Evolutionary conservation across 2,797 vertebrate species (phyloP), one percentile per base, ranked within the genome.

Genomic region (Diplodus puntazzo): DNA sequence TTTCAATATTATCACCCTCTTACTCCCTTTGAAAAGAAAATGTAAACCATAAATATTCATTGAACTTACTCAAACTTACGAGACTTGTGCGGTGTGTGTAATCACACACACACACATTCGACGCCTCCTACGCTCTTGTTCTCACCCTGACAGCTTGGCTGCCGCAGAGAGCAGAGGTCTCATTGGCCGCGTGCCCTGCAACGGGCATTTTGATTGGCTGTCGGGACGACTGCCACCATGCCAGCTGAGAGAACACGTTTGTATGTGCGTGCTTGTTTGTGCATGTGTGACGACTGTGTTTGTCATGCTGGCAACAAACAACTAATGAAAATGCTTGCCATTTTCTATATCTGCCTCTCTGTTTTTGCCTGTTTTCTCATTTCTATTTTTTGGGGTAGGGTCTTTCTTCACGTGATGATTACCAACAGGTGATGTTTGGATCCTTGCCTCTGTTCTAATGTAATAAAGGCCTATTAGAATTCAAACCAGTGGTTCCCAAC

Each of bases 131-230:
- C 85, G 72, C 79, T 69, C 87, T 75, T 74, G 69, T 82, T 87
- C 86, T 86, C 85, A 81, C 75, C 83, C 91, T 84, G 87, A 90
- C 88, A 89, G 87, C 85, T 88, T 74, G 87, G 85, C 85, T 86
- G 84, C 68, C 60, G 73, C 64, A 54, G 71, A 85, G 88, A 90
- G 85, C 87, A 84, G 88, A 75, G 88, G 80, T 89, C 88, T 83
- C 78, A 89, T 90, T 92, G 91, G 89, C 91, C 12, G 60, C 2
- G 2, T 80, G 89, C 83, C 86, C 82, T 21, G 80, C 39, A 87
- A 64, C 64, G 60, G 65, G 74, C 68, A 18, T 75, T 88, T 60
- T 79, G 87, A 92, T 91, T 93, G 88, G 92, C 80, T 87, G 83
- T 83, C 77, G 65, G 88, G 82, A 85, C 2, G 30, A 16, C 69